phyloP scores from a whole-genome alignment of 2,888 invertebrate species.

The Podabrus alpinus region DNA sequence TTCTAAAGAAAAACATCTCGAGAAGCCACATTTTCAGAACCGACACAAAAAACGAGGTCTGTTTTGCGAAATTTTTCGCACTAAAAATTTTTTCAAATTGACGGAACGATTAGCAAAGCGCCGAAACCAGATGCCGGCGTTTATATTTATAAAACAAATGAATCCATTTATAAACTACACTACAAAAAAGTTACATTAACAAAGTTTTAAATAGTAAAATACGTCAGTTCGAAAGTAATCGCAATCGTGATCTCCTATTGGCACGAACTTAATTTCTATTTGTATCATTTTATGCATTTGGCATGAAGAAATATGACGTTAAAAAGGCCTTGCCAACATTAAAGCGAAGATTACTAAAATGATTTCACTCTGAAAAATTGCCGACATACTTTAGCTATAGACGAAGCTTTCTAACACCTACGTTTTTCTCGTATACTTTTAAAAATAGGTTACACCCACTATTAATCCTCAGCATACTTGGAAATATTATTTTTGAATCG shows the following conservation, averaged over 20 bases:
- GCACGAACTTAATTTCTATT: neutral
- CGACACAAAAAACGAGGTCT: neutral
- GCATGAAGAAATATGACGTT: conserved; percentile 11
- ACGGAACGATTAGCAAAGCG: neutral
- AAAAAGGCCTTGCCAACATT: conserved; percentile 10
- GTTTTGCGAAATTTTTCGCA: neutral
- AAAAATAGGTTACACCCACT: conserved; percentile 17
- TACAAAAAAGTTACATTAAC: neutral
- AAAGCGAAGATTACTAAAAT: conserved; percentile 2
- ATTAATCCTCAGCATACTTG: neutral
- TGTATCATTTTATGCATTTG: conserved; percentile 7
- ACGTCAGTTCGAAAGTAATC: neutral
- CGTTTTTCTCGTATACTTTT: conserved; percentile 6
- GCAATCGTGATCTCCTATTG: neutral
- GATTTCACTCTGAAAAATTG: conserved; percentile 15
- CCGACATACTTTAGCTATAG: conserved; percentile 7
- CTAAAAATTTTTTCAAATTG: neutral
- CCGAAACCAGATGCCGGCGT: neutral
- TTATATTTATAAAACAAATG: neutral
- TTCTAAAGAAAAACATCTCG: neutral
- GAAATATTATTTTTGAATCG: neutral
- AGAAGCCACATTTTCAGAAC: neutral
- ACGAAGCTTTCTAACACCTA: conserved; percentile 11
- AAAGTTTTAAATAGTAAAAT: neutral
- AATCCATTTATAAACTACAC: neutral